Conservation (phyloP, 2,113 vertebrate genomes). For the Lagenorhynchus albirostris region DNA sequence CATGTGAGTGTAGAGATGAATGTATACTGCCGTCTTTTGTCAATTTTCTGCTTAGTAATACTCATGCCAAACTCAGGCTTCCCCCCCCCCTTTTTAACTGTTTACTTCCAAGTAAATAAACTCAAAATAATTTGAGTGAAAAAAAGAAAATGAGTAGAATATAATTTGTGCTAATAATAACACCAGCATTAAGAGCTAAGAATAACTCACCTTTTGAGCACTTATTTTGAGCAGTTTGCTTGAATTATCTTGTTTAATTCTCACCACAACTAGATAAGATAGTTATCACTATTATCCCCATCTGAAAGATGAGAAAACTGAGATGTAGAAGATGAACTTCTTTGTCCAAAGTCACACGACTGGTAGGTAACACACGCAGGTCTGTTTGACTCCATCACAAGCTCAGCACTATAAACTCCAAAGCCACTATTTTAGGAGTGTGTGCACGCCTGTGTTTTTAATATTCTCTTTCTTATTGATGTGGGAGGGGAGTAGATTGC, state of each 20-base stretch:
- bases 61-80: no score
- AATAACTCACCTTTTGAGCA: not conserved
- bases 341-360: not conserved
- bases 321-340: not conserved
- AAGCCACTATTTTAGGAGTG: not conserved
- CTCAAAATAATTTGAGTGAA: no score
- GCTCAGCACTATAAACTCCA: rapidly evolving
- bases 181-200: not conserved
- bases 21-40: no score
- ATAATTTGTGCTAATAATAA: not conserved
- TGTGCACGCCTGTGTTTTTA: rapidly evolving
- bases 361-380: not conserved
- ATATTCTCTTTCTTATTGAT: not conserved
- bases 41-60: no score
- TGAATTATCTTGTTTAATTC: not conserved
- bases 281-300: not conserved
- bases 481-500: rapidly evolving
- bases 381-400: no score
- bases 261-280: not conserved
- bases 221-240: not conserved
- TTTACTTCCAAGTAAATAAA: no score
- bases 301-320: not conserved
- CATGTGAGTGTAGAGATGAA: no score
- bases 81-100: rapidly evolving
- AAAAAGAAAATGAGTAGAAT: not conserved